Conservation (phyloP, 2,113 vertebrate genomes). For the Odocoileus virginianus region DNA sequence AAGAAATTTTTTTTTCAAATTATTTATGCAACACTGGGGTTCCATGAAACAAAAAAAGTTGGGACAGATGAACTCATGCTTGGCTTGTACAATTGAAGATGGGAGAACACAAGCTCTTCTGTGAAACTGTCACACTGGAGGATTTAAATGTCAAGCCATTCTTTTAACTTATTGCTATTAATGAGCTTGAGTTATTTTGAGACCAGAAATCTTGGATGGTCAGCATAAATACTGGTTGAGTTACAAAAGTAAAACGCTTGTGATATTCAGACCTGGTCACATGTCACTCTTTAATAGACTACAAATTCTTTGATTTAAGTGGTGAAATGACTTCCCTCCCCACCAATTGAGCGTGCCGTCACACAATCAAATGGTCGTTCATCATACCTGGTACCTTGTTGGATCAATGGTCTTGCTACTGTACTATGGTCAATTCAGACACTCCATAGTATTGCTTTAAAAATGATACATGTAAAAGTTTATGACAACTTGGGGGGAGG, state of each 20-base stretch:
- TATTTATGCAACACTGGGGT: background rate
- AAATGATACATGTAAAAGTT: conserved; percentile 61
- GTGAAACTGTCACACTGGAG: background rate
- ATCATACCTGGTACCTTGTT: conserved; percentile 48
- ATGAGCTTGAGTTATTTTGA: background rate
- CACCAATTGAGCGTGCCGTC: background rate
- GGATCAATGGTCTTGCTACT: conserved; percentile 27
- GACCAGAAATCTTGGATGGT: conserved; percentile 25
- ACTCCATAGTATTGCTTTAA: background rate
- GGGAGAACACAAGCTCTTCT: background rate
- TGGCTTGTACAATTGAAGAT: background rate
- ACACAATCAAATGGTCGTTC: conserved; percentile 2
- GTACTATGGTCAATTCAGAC: background rate
- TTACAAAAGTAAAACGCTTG: conserved; percentile 16
- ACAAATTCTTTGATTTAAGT: background rate
- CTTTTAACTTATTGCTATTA: conserved; percentile 31
- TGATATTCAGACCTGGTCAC: background rate
- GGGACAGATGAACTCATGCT: background rate
- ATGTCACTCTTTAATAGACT: rapidly evolving
- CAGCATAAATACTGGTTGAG: background rate
- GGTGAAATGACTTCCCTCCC: background rate
- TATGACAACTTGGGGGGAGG: conserved; percentile 20
- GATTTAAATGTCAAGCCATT: conserved; percentile 37
- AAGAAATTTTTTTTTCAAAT: background rate
- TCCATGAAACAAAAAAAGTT: background rate